Conservation (phyloP, 2,797 vertebrate genomes). For the Pangasius macronema region DNA sequence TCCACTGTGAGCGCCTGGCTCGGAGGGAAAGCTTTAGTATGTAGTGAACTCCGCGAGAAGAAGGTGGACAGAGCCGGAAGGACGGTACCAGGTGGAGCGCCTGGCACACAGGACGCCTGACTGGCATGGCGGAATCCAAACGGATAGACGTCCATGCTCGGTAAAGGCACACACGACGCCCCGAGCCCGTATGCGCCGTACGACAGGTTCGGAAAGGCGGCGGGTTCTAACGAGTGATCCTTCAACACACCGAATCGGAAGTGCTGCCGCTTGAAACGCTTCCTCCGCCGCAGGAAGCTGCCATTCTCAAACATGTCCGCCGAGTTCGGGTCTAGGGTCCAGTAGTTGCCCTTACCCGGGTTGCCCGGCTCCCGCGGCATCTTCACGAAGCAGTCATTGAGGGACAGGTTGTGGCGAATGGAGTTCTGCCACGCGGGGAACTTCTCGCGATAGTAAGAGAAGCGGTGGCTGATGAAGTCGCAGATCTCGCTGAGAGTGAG, state of each 20-base stretch:
- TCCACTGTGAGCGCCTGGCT: slow-evolving; percentile 64
- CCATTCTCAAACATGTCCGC: slow-evolving; percentile 91
- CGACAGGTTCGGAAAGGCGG: slow-evolving; percentile 65
- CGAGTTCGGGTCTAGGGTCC: slow-evolving; percentile 88
- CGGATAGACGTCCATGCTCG: slow-evolving; percentile 74
- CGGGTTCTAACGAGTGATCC: slow-evolving; percentile 71
- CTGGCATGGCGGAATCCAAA: slow-evolving; percentile 67
- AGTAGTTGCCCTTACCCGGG: slow-evolving; percentile 88
- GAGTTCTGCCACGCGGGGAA: slow-evolving; percentile 89
- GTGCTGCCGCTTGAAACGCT: slow-evolving; percentile 85
- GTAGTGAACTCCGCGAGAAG: slow-evolving; percentile 72
- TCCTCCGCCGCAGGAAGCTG: slow-evolving; percentile 85
- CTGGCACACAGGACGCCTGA: slow-evolving; percentile 61
- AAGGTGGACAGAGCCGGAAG: slow-evolving; percentile 77
- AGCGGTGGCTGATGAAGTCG: slow-evolving; percentile 88
- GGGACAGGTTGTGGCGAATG: slow-evolving; percentile 82
- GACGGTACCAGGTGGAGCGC: slow-evolving; percentile 74
- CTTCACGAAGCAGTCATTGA: slow-evolving; percentile 84
- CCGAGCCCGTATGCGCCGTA: slow-evolving; percentile 70
- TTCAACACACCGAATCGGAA: slow-evolving; percentile 70
- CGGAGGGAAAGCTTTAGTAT: slow-evolving; percentile 73
- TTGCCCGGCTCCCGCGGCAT: slow-evolving; percentile 86
- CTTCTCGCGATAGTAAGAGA: slow-evolving; percentile 84
- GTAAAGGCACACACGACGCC: slow-evolving; percentile 70
- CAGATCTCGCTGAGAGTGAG: slow-evolving; percentile 89